Base-by-base conservation (phyloP, 2,113 vertebrate genomes). In the Athene cunicularia region DNA sequence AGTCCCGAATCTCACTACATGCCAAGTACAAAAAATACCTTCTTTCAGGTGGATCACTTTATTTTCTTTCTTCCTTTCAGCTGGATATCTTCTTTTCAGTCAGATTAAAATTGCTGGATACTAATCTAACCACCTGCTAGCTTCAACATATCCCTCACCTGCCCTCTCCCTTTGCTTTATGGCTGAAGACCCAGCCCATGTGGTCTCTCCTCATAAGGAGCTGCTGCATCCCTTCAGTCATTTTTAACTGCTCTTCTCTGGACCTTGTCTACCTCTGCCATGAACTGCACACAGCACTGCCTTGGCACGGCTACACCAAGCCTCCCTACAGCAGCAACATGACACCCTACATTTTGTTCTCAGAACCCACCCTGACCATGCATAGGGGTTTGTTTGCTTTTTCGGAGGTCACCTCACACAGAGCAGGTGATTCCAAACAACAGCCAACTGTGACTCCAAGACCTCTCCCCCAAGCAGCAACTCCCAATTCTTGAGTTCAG, bases 391-490 rank as follows among this genome's bases (percentile, higher is more conserved):
- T 12, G 32, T 45, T 74, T 92, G 21, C n/a, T 81, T 80, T 59
- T 62, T 22, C 10, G 24, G 63, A 32, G 37, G 22, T 52, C 47
- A n/a, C 35, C 50, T 77, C 41, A 37, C 47, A 35, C 1, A 0
- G 64, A 76, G 15, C 3, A 2, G 18, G 18, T 0, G 1, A 86
- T 8, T 52, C 30, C 75, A 47, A 62, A 67, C 0, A 10, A 22
- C 66, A 72, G 55, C 32, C 49, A 70, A 5, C 15, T 2, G 0
- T 3, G 16, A 55, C 62, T 82, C 66, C 49, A 49, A 35, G 74
- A 41, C 63, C 43, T 55, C 49, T 68, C 14, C 7, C 14, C 17
- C 15, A 58, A 23, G 53, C 22, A 19, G 13, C 11, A 83, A n/a
- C 21, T 74, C 56, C 33, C 8, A n/a, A 35, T 12, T 81, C 81